phyloP scores from a whole-genome alignment of 2,888 invertebrate species.

The Stegana nigrithorax region DNA sequence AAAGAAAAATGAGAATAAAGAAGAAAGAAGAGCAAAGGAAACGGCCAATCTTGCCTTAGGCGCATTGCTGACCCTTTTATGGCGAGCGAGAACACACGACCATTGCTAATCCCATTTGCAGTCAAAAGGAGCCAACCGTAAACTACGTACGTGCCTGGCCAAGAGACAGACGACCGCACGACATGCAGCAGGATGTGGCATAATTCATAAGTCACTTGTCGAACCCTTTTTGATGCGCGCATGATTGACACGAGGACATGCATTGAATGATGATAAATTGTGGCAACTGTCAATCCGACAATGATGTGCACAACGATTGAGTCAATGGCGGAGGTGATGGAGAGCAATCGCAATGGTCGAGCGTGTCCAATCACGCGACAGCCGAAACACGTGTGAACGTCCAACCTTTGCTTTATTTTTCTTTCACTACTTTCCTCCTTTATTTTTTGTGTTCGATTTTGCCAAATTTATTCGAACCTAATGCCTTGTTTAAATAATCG shows the following conservation, averaged over 20 bases:
- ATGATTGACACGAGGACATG: conserved; percentile 42
- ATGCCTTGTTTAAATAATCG: conserved; percentile 19
- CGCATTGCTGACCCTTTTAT: conserved; percentile 8
- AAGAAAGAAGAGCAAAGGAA: not conserved
- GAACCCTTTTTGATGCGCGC: conserved; percentile 28
- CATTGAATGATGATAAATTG: conserved; percentile 67
- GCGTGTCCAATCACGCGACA: conserved; percentile 2
- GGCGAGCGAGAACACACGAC: not conserved
- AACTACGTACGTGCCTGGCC: conserved; percentile 12
- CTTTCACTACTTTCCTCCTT: no score
- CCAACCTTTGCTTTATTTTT: no score
- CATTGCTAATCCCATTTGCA: conserved; percentile 47
- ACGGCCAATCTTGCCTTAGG: not conserved
- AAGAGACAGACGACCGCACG: not conserved
- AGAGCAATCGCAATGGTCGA: not conserved
- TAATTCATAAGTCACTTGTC: conserved; percentile 62
- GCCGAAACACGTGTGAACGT: not conserved
- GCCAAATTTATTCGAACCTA: conserved; percentile 14
- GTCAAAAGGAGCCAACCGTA: conserved; percentile 41
- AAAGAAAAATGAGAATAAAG: not conserved
- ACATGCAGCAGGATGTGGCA: conserved; percentile 35
- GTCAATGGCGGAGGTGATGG: not conserved
- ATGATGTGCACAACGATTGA: no score
- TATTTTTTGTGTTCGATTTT: not conserved
- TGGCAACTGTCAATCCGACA: conserved; percentile 60